Percentiles rank a stretch among this genome's conserved stretches.
phyloP scores from a whole-genome alignment of 2,797 vertebrate species.

The Brotula barbata region DNA sequence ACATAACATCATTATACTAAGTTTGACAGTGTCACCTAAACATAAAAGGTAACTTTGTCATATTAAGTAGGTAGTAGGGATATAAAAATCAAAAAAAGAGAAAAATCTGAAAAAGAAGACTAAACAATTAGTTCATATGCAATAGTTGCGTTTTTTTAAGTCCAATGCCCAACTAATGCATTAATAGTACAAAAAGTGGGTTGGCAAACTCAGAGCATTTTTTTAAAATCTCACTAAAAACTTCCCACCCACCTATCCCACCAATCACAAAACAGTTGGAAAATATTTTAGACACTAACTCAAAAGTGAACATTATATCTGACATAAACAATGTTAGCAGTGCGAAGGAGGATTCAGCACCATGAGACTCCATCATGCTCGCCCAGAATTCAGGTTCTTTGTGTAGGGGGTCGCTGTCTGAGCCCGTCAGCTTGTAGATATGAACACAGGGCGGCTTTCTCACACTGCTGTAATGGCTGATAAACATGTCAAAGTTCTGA shows the following conservation, averaged over 20 bases:
- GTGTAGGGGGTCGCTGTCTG: conserved; percentile 82
- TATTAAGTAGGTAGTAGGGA: background rate
- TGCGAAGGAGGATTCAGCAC: conserved; percentile 59
- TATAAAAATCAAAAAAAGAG: background rate
- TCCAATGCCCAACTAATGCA: no score
- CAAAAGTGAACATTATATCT: background rate
- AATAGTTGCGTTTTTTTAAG: no score
- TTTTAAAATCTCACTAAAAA: no score
- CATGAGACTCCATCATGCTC: conserved; percentile 94
- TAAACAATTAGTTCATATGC: no score
- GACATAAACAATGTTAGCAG: background rate
- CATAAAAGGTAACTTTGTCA: background rate
- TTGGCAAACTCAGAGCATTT: no score
- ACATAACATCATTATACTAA: background rate
- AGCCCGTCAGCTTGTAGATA: conserved; percentile 88
- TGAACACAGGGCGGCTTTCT: conserved; percentile 89
- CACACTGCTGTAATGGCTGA: conserved; percentile 95
- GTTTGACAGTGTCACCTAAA: background rate
- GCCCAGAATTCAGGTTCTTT: conserved; percentile 92
- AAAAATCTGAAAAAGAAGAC: no score
- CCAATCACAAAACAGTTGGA: no score
- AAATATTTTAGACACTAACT: no score
- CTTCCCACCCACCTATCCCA: no score
- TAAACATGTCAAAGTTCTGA: conserved; percentile 95
- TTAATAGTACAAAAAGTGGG: no score